These are phyloP conservation scores for Rhinolophus sinicus DNA, from an alignment of 2,113 vertebrate genomes.

Conservation along the genomic window DNA sequence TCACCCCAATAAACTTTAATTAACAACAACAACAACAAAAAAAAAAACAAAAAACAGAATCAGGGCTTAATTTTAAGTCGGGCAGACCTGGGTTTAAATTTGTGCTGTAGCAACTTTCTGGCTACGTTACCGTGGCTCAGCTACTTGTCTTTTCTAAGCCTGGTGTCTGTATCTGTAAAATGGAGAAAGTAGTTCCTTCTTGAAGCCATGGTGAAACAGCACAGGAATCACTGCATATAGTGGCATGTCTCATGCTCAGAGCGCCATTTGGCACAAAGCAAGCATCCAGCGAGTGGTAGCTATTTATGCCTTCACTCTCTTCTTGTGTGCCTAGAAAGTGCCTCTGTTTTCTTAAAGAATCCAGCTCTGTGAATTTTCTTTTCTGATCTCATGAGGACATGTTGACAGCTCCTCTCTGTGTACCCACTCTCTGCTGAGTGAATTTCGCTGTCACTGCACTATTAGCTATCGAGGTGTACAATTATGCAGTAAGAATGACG, in stretches of 20 bases:
- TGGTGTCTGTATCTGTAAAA: constrained; percentile 13
- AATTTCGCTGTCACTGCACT: background rate
- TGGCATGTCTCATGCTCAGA: background rate
- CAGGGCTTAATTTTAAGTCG: background rate
- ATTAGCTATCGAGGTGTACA: background rate
- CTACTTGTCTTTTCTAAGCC: constrained; percentile 43
- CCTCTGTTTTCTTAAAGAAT: background rate
- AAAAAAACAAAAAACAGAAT: too few relatives aligned
- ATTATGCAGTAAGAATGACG: background rate
- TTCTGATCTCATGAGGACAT: constrained; percentile 1
- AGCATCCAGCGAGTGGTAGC: background rate
- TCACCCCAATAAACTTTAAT: too few relatives aligned
- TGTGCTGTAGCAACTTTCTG: background rate
- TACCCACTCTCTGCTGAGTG: background rate
- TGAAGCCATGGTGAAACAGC: constrained; percentile 23
- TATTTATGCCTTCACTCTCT: background rate
- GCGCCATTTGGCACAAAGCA: background rate
- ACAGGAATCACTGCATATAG: background rate
- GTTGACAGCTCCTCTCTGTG: background rate
- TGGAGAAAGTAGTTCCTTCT: background rate
- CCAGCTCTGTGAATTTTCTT: constrained; percentile 6
- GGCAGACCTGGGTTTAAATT: background rate
- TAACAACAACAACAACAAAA: too few relatives aligned
- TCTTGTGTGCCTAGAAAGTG: background rate
- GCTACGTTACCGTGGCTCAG: background rate